Evolutionary conservation across 2,888 invertebrate genomes (phyloP).

Genomic region (Ornithoptera priamus): DNA sequence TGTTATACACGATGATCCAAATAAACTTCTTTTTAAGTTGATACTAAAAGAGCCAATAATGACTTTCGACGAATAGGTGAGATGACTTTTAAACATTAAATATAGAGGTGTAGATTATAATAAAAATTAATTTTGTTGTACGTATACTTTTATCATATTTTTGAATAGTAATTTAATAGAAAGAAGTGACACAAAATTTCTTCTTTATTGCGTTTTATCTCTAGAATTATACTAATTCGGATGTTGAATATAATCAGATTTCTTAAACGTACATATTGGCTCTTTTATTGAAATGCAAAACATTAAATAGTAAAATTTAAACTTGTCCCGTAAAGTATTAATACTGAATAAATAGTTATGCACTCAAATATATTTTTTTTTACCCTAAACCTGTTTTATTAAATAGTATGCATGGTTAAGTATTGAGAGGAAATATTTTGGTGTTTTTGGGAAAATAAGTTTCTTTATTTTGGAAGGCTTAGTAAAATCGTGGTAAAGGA

Average conservation of each 20-base stretch:
- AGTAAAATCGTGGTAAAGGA: too few relatives aligned
- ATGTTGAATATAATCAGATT: not conserved
- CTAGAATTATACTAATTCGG: too few relatives aligned
- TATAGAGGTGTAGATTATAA: not conserved
- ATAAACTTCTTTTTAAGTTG: not conserved
- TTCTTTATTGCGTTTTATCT: too few relatives aligned
- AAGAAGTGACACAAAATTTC: too few relatives aligned
- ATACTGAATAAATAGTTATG: conserved; percentile 1
- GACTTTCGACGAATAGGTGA: not conserved
- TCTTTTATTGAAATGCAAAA: not conserved
- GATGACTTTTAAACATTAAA: not conserved
- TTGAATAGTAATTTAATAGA: too few relatives aligned
- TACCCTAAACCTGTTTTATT: not conserved
- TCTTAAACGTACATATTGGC: not conserved
- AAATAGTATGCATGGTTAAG: not conserved
- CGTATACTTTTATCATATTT: not conserved
- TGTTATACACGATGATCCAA: not conserved
- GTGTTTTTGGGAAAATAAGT: too few relatives aligned
- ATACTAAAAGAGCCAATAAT: not conserved
- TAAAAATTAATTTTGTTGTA: not conserved
- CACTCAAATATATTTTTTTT: not conserved
- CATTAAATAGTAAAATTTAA: not conserved
- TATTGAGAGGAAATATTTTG: not conserved
- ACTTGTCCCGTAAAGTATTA: not conserved
- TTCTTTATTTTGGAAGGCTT: too few relatives aligned